A percentile compares a stretch with the other conserved stretches of the same genome.
Evolutionary conservation across 2,113 vertebrate species (phyloP).

Genomic region (Cavia aperea): DNA sequence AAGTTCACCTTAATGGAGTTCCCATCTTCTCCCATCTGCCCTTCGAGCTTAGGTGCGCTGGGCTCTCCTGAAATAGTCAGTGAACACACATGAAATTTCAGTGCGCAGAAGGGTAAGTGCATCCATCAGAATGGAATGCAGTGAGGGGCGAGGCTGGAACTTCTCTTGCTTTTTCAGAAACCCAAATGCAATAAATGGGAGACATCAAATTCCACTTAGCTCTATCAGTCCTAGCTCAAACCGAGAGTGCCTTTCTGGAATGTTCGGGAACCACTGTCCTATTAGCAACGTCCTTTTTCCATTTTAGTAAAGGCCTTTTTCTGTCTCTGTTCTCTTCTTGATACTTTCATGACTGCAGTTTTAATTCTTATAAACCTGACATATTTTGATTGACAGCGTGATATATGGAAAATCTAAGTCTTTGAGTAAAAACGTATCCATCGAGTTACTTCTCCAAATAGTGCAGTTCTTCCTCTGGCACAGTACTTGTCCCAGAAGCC

Average conservation of each 20-base stretch:
- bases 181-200: slow-evolving; percentile 9
- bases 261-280: neutral
- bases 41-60: slow-evolving; percentile 90
- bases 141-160: neutral
- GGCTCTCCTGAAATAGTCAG: slow-evolving; percentile 86
- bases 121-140: neutral
- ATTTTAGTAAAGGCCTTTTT: neutral
- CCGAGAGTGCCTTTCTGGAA: neutral
- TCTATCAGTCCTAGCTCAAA: neutral
- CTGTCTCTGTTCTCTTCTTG: neutral
- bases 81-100: slow-evolving; percentile 7
- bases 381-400: neutral
- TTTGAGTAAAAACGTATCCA: neutral
- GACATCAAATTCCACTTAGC: neutral
- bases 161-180: slow-evolving; percentile 48
- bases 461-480: neutral
- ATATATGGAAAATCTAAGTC: neutral
- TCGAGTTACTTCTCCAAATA: slow-evolving; percentile 17
- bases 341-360: neutral
- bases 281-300: neutral
- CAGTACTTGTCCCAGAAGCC: neutral
- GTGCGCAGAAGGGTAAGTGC: too few species aligned
- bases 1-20: slow-evolving; percentile 89
- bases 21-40: slow-evolving; percentile 85
- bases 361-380: slow-evolving; percentile 13